Evolutionary conservation across 2,888 invertebrate species (phyloP).

Genomic region (Antitype chi): DNA sequence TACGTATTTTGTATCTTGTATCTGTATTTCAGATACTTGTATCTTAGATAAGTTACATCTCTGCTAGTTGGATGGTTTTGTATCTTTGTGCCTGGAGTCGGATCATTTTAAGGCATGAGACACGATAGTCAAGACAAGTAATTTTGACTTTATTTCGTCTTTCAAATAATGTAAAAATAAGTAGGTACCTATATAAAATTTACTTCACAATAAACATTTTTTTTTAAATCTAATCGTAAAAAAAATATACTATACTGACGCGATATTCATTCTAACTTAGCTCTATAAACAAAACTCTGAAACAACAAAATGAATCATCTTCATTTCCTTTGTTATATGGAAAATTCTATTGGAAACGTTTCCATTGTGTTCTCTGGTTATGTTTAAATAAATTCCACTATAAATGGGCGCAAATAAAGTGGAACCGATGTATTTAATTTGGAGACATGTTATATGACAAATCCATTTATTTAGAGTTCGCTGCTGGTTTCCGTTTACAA

Average conservation of each 20-base stretch:
- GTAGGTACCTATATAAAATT: not conserved
- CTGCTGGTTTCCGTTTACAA: not conserved
- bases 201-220: not conserved
- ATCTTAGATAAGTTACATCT: too few relatives aligned
- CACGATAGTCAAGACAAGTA: not conserved
- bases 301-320: constrained; percentile 40
- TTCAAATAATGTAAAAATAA: not conserved
- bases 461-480: constrained; percentile 7
- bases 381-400: constrained; percentile 32
- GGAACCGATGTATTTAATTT: constrained; percentile 14
- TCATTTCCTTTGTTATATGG: constrained; percentile 55
- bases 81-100: not conserved
- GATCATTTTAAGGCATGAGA: not conserved
- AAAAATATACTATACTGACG: not conserved
- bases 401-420: constrained; percentile 29
- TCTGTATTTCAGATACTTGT: too few relatives aligned
- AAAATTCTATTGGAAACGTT: constrained; percentile 45
- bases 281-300: not conserved
- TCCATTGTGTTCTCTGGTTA: constrained; percentile 27
- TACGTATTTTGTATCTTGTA: too few relatives aligned
- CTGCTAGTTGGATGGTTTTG: not conserved
- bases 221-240: not conserved
- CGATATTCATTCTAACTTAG: not conserved
- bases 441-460: not conserved
- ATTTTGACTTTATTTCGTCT: not conserved